Conservation (phyloP, 2,797 vertebrate genomes). For the Lepidocolaptes lacrymiger region DNA sequence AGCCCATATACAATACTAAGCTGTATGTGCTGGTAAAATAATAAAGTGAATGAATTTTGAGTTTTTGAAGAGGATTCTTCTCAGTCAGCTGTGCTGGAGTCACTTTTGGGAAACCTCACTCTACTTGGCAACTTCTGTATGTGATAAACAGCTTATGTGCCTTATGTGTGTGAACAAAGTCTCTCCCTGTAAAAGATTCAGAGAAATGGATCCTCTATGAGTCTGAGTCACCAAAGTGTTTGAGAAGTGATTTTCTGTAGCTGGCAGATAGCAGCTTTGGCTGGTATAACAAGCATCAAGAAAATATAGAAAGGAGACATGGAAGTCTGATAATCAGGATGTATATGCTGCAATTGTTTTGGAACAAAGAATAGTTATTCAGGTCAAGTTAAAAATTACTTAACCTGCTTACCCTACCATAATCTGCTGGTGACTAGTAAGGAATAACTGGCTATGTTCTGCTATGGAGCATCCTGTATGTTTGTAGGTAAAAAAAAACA, state of each 20-base stretch:
- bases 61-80: constrained; percentile 14
- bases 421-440: neutral
- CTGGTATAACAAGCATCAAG: neutral
- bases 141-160: neutral
- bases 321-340: neutral
- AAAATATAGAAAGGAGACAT: neutral
- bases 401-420: neutral
- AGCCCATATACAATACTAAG: neutral
- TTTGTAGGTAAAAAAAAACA: neutral
- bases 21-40: constrained; percentile 10
- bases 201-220: neutral
- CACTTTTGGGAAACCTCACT: neutral
- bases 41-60: neutral
- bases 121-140: neutral
- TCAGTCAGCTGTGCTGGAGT: neutral
- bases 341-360: neutral
- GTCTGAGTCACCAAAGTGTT: neutral
- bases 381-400: neutral
- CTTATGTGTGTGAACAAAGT: neutral
- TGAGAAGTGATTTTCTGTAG: neutral
- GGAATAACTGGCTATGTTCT: neutral
- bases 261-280: constrained; percentile 11
- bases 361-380: neutral
- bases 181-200: neutral
- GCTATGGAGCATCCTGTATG: neutral